These are phyloP conservation scores for Uloborus diversus DNA, from an alignment of 1,140 invertebrate genomes.

Conservation along the genomic window DNA sequence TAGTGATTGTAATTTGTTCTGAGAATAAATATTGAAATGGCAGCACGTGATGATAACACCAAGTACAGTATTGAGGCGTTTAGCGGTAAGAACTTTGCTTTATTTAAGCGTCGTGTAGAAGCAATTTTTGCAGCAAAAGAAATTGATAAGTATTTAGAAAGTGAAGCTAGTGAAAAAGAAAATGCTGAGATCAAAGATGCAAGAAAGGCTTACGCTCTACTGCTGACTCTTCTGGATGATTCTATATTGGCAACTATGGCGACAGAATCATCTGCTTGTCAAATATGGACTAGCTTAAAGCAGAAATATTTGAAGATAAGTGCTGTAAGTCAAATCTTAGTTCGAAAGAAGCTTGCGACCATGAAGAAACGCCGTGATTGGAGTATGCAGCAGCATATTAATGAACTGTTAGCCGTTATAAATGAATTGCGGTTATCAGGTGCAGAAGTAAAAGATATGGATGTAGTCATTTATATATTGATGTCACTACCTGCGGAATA, in stretches of 20 bases:
- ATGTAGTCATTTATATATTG: not conserved
- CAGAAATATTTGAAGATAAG: not conserved
- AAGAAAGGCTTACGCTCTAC: conserved; percentile 1
- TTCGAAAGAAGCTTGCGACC: conserved; percentile 11
- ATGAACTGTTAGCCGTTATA: conserved; percentile 9
- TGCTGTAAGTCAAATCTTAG: conserved; percentile 12
- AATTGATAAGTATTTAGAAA: conserved; percentile 6
- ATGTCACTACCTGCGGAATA: conserved; percentile 10
- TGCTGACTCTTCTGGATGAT: conserved; percentile 11
- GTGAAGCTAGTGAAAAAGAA: not conserved
- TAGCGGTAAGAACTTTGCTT: conserved; percentile 2
- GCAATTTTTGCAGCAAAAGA: not conserved
- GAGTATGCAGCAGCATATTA: conserved; percentile 17
- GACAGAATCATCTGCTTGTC: not conserved
- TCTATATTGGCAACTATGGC: not conserved
- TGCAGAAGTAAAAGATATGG: conserved; percentile 10
- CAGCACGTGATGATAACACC: conserved; percentile 1
- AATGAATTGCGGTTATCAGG: conserved; percentile 7
- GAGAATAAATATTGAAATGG: not conserved
- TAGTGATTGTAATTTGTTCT: too few species aligned
- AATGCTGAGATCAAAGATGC: conserved; percentile 3
- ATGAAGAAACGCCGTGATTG: conserved; percentile 22
- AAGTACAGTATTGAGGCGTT: conserved; percentile 2
- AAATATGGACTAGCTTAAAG: not conserved
- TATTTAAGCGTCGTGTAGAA: conserved; percentile 14